phyloP scores from a whole-genome alignment of 2,797 vertebrate species.

The Cygnus olor region DNA sequence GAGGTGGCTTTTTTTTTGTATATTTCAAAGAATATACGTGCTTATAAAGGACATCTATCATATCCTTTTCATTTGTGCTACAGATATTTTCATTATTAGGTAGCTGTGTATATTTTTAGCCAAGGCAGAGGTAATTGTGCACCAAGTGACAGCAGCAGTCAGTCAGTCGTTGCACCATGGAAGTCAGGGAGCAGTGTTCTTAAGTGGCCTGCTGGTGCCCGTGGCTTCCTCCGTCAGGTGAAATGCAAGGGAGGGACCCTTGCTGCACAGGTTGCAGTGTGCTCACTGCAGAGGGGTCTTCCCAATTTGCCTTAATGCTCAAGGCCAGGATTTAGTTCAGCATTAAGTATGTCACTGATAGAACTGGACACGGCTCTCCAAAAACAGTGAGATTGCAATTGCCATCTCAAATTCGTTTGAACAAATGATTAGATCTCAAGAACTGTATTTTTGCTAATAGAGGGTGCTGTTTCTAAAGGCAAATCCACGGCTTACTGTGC shows the following conservation, averaged over 20 bases:
- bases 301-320: not conserved
- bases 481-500: not conserved
- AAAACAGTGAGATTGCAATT: not conserved
- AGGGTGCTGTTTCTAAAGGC: not conserved
- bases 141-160: not conserved
- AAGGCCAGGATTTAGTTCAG: not conserved
- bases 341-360: not conserved
- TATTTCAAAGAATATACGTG: not conserved
- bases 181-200: not conserved
- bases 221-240: not conserved
- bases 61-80: not conserved
- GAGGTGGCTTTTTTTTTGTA: not conserved
- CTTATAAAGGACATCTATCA: not conserved
- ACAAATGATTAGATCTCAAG: not conserved
- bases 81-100: not conserved
- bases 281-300: not conserved
- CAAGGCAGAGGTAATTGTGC: not conserved
- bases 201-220: not conserved
- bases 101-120: not conserved
- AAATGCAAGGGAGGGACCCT: not conserved
- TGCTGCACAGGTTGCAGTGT: accelerated
- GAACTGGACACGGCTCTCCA: not conserved
- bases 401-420: not conserved
- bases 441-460: not conserved
- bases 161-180: not conserved